phyloP scores from a whole-genome alignment of 2,888 invertebrate species.

The Rhagium mordax region DNA sequence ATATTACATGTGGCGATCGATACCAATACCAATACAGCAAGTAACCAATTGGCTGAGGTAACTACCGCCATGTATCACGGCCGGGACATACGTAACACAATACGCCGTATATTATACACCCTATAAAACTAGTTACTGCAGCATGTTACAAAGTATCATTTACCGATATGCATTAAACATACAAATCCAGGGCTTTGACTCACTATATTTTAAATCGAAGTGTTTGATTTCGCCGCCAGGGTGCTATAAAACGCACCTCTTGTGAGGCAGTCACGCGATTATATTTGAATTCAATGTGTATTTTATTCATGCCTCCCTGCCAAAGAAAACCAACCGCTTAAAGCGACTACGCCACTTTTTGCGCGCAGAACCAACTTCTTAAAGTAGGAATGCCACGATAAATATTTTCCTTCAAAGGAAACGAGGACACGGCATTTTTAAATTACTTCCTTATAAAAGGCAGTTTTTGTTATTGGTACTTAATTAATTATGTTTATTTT shows the following conservation, averaged over 20 bases:
- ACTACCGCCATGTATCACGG: conserved; percentile 67
- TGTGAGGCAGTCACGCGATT: conserved; percentile 62
- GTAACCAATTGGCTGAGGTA: conserved; percentile 64
- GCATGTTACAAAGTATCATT: conserved; percentile 59
- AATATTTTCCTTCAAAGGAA: conserved; percentile 8
- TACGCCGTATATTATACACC: conserved; percentile 68
- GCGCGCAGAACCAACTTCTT: conserved; percentile 31
- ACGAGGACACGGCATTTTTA: background rate
- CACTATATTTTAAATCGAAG: conserved; percentile 59
- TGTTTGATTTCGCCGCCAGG: conserved; percentile 64
- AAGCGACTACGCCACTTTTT: conserved; percentile 39
- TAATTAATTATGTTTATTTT: background rate
- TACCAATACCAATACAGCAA: conserved; percentile 53
- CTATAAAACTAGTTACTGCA: conserved; percentile 67
- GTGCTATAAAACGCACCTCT: conserved; percentile 65
- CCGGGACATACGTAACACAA: conserved; percentile 66
- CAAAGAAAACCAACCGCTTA: conserved; percentile 45
- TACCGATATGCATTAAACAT: conserved; percentile 61
- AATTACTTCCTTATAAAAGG: conserved; percentile 15
- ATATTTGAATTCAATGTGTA: conserved; percentile 65
- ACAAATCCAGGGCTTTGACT: conserved; percentile 51
- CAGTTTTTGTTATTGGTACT: background rate
- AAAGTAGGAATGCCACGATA: conserved; percentile 12
- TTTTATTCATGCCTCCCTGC: conserved; percentile 57
- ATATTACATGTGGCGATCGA: conserved; percentile 61